A percentile compares a stretch with the other conserved stretches of the same genome.
Evolutionary conservation across 2,113 vertebrate species (phyloP).

Genomic region (Tyto alba): DNA sequence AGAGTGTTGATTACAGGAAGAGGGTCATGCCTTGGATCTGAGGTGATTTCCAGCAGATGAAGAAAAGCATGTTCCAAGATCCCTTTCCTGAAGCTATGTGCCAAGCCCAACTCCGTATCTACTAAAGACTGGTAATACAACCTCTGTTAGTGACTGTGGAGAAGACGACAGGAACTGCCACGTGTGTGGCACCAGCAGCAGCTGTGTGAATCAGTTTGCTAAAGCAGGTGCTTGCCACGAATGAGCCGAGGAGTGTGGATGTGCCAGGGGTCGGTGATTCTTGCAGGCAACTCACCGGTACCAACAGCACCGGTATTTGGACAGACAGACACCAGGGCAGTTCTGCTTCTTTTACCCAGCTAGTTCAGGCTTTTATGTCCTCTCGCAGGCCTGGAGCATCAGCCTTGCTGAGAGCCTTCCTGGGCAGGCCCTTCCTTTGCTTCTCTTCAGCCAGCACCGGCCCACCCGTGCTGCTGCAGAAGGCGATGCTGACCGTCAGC

Average conservation of each 20-base stretch:
- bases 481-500: too few species aligned
- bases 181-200: background rate
- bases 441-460: too few species aligned
- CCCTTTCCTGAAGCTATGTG: background rate
- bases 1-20: background rate
- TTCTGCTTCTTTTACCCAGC: too few species aligned
- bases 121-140: background rate
- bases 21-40: background rate
- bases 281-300: too few species aligned
- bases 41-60: background rate
- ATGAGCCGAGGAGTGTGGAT: background rate
- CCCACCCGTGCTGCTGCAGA: too few species aligned
- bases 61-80: background rate
- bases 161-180: background rate
- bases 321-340: too few species aligned
- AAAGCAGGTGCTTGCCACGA: background rate
- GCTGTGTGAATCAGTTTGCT: background rate
- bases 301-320: too few species aligned
- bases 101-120: background rate
- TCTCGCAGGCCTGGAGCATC: too few species aligned
- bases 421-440: too few species aligned
- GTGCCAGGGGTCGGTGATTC: background rate
- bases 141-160: background rate
- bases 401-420: too few species aligned
- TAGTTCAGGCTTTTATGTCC: too few species aligned